Evolutionary conservation across 2,888 invertebrate genomes (phyloP), one percentile per base, ranked within the genome.

Genomic region (Chesias legatella): DNA sequence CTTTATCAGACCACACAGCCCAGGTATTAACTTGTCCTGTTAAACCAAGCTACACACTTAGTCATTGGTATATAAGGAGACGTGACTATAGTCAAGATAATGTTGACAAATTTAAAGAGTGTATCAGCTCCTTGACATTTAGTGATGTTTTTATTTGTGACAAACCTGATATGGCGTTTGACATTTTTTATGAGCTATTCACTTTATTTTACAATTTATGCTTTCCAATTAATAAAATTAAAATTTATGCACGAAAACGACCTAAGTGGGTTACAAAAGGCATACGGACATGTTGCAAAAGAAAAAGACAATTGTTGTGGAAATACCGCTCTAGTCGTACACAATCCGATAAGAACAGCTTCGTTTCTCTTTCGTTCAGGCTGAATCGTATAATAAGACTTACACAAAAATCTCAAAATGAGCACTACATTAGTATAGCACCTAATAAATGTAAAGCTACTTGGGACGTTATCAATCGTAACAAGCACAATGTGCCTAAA

Each of bases 1-100:
- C 34, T 8, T 8, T 36, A 17, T 36, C 29, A 17, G 35, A 36
- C 10, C 29, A 36, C n/a, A 29, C 28, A 3, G 35, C 35, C 3
- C 35, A 36, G n/a, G n/a, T n/a, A n/a, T n/a, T n/a, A n/a, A n/a
- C n/a, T n/a, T n/a, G n/a, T n/a, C n/a, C n/a, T n/a, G n/a, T n/a
- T n/a, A n/a, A n/a, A n/a, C n/a, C n/a, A n/a, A n/a, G n/a, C n/a
- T n/a, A n/a, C n/a, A n/a, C n/a, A n/a, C n/a, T n/a, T n/a, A n/a
- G n/a, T n/a, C n/a, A n/a, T n/a, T n/a, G n/a, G n/a, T n/a, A n/a
- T n/a, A n/a, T n/a, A n/a, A n/a, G n/a, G n/a, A n/a, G n/a, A n/a
- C n/a, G n/a, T n/a, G n/a, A n/a, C n/a, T n/a, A n/a, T n/a, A n/a
- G n/a, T n/a, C n/a, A n/a, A n/a, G n/a, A n/a, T n/a, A n/a, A n/a